These are phyloP conservation scores for Carabus problematicus DNA, from an alignment of 2,888 invertebrate species.

Conservation along the genomic window DNA sequence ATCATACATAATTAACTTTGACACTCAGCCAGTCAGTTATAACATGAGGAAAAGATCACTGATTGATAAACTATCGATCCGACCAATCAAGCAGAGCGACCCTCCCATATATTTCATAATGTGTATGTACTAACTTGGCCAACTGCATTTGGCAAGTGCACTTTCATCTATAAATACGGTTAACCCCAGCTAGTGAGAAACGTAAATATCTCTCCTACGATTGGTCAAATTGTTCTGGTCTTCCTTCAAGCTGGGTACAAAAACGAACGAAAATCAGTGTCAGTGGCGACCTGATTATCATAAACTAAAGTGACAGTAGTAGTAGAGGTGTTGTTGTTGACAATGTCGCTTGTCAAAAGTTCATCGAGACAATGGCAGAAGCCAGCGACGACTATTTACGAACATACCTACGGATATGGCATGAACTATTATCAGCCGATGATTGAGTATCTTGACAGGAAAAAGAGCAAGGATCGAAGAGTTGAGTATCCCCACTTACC, in stretches of 20 bases:
- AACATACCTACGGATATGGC: constrained; percentile 83
- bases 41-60: constrained; percentile 23
- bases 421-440: constrained; percentile 87
- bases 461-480: constrained; percentile 60
- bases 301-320: constrained; percentile 1
- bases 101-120: background rate
- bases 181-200: constrained; percentile 30
- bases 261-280: background rate
- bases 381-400: constrained; percentile 74
- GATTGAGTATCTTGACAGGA: constrained; percentile 82
- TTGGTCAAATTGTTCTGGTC: background rate
- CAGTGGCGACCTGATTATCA: background rate
- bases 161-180: constrained; percentile 43
- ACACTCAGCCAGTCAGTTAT: constrained; percentile 10
- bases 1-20: constrained; percentile 4
- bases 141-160: constrained; percentile 44
- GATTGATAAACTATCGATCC: constrained; percentile 25
- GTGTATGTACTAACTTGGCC: constrained; percentile 30
- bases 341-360: constrained; percentile 45
- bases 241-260: background rate
- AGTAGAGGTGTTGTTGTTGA: constrained; percentile 1
- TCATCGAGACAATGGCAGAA: constrained; percentile 23
- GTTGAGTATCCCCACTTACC: constrained; percentile 71
- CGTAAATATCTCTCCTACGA: constrained; percentile 9
- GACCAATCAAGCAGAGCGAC: constrained; percentile 1